phyloP scores from a whole-genome alignment of 2,888 invertebrate genomes.

The Drosophila mulleri region DNA sequence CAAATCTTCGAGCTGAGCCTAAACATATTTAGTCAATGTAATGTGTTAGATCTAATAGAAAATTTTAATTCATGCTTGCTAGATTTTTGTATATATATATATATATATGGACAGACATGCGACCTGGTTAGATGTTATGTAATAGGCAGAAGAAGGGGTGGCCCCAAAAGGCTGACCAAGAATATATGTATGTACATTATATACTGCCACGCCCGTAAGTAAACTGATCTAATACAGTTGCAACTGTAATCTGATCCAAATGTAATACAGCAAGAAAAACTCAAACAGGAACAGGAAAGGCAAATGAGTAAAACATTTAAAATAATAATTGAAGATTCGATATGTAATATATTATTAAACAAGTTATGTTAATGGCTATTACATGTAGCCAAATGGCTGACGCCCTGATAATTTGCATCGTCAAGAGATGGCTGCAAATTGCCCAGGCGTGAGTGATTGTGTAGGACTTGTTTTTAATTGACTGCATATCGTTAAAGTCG shows the following conservation, averaged over 20 bases:
- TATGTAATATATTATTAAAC: slow-evolving; percentile 34
- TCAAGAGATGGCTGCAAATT: slow-evolving; percentile 37
- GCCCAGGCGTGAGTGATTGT: slow-evolving; percentile 23
- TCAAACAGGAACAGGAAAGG: slow-evolving; percentile 30
- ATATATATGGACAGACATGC: not conserved
- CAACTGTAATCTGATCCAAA: not conserved
- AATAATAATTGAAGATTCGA: slow-evolving; percentile 3
- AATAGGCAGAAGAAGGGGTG: not conserved
- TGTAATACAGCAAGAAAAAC: not conserved
- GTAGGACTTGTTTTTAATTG: slow-evolving; percentile 1
- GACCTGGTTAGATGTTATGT: not conserved
- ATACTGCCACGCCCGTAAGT: not conserved
- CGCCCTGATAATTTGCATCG: slow-evolving; percentile 14
- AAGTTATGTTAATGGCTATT: slow-evolving; percentile 62
- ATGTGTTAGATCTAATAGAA: too few relatives aligned
- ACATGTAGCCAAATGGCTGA: slow-evolving; percentile 43
- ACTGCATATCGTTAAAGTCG: slow-evolving; percentile 10
- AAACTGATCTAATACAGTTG: not conserved
- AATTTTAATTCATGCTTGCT: not conserved
- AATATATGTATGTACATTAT: too few relatives aligned
- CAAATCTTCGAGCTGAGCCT: too few relatives aligned
- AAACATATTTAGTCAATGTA: too few relatives aligned
- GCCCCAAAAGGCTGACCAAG: not conserved
- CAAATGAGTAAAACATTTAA: not conserved
- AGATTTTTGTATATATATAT: not conserved